Percentiles rank a stretch among this genome's conserved stretches.
Evolutionary conservation across 37 sponge, comb jelly and placozoan species (phyloP).

Genomic region (Halichondria panicea): DNA sequence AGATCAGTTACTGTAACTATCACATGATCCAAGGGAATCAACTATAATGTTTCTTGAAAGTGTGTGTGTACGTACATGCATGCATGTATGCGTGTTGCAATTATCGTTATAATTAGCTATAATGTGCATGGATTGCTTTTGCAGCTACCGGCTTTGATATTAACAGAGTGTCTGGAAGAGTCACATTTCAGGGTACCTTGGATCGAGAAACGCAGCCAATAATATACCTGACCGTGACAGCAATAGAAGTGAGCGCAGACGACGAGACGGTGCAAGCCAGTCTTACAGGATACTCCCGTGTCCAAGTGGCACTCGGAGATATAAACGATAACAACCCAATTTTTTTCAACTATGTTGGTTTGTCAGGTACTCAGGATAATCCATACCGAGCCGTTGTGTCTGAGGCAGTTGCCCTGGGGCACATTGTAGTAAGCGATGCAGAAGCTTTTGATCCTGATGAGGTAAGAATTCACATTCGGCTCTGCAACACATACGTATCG

Average conservation of each 20-base stretch:
- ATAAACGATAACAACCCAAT: constrained; percentile 36
- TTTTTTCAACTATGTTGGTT: constrained; percentile 25
- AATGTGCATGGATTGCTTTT: no score
- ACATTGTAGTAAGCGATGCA: constrained; percentile 15
- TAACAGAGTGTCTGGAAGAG: no score
- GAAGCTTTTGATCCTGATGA: constrained; percentile 30
- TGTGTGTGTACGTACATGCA: no score
- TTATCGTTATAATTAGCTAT: no score
- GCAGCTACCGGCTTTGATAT: no score
- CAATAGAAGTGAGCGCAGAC: not conserved
- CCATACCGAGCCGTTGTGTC: constrained; percentile 3
- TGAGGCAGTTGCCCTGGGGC: constrained; percentile 9
- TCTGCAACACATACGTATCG: not conserved
- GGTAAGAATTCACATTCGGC: not conserved
- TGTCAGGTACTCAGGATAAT: no score
- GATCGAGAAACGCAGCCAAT: constrained; percentile 11
- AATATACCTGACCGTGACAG: no score
- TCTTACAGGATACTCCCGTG: not conserved
- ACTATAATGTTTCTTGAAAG: no score
- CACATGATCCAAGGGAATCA: no score
- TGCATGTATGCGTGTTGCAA: no score
- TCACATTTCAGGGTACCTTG: not conserved
- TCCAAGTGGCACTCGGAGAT: constrained; percentile 25
- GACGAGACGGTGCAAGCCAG: not conserved
- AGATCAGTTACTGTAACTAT: no score